A percentile compares a stretch with the other conserved stretches of the same genome.
Conservation (phyloP, 2,113 vertebrate genomes). For the Cettia cetti region DNA sequence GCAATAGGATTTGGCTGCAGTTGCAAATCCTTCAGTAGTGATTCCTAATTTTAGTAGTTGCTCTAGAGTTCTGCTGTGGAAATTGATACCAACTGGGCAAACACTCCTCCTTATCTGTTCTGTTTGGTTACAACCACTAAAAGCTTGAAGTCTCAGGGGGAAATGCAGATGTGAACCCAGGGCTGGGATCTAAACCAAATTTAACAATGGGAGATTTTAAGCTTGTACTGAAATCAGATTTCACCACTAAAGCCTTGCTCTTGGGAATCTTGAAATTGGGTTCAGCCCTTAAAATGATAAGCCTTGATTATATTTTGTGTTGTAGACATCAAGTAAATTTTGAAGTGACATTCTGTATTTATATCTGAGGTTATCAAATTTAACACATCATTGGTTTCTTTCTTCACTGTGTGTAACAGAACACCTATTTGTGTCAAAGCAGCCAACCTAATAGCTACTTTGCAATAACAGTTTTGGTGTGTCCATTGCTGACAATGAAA, state of each 20-base stretch:
- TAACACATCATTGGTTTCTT: neutral
- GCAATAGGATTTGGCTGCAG: neutral
- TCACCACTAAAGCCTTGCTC: neutral
- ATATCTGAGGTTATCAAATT: conserved; percentile 14
- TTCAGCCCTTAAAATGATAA: neutral
- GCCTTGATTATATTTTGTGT: conserved; percentile 10
- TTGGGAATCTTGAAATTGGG: conserved; percentile 22
- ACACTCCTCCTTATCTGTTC: neutral
- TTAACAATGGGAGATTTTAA: conserved; percentile 12
- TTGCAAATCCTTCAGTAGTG: neutral
- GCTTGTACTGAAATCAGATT: conserved; percentile 28
- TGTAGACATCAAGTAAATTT: conserved; percentile 14
- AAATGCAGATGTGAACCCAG: neutral
- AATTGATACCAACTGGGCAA: neutral
- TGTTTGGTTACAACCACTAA: neutral
- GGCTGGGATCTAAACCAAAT: neutral
- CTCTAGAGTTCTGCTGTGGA: neutral
- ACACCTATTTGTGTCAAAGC: neutral
- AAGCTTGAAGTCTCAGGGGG: neutral
- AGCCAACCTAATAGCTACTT: neutral
- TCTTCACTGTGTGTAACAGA: neutral
- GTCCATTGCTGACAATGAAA: conserved; percentile 58
- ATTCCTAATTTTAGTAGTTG: neutral
- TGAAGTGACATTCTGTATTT: neutral
- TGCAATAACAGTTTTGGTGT: neutral